phyloP scores from a whole-genome alignment of 2,113 vertebrate species.

The Passer domesticus region DNA sequence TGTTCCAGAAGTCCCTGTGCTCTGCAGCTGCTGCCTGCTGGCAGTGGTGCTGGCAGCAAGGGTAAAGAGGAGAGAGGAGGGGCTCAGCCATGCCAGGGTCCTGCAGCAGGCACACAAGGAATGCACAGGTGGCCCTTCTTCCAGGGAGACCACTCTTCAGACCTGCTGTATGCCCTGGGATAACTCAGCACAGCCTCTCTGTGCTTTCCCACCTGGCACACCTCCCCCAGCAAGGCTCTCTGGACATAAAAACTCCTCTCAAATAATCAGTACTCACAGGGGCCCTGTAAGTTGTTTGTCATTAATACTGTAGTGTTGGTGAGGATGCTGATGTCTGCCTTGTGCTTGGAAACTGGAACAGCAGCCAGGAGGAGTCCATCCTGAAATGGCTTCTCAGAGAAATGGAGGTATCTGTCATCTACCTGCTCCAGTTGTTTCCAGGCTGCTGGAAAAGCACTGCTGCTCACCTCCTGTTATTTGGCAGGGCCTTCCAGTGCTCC shows the following conservation, averaged over 20 bases:
- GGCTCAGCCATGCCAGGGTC: accelerated
- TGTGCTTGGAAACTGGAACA: background rate
- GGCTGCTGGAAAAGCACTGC: background rate
- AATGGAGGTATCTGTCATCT: background rate
- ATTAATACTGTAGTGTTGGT: background rate
- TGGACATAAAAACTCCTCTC: background rate
- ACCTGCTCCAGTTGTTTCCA: background rate
- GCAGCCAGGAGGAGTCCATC: background rate
- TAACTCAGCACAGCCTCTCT: background rate
- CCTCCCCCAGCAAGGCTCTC: background rate
- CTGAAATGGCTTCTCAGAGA: background rate
- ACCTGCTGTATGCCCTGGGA: background rate
- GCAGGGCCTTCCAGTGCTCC: background rate
- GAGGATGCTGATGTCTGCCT: background rate
- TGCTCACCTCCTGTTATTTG: background rate
- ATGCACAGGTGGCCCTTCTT: no score
- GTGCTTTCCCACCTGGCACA: background rate
- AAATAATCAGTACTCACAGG: background rate
- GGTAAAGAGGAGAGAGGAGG: background rate
- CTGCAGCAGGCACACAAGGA: background rate
- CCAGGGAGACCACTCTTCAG: background rate
- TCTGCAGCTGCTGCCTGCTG: background rate
- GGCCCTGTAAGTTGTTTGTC: background rate
- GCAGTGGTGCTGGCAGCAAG: background rate
- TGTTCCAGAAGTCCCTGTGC: background rate